Evolutionary conservation across 2,888 invertebrate genomes (phyloP).

Genomic region (Lymantria monacha): DNA sequence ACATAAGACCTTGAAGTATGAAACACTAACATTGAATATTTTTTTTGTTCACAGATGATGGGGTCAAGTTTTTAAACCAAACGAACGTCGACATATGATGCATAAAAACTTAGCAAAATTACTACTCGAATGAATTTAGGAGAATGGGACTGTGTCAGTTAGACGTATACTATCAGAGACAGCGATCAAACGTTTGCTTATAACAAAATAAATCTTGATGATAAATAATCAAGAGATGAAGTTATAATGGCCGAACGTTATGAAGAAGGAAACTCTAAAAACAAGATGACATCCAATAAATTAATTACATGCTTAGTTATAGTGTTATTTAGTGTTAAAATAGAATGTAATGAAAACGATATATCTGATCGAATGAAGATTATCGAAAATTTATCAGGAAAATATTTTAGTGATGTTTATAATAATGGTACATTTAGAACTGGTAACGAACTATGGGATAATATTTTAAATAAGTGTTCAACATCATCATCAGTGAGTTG

Average conservation of each 20-base stretch:
- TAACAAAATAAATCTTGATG: conserved; percentile 12
- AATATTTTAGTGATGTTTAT: conserved; percentile 65
- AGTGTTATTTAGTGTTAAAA: conserved; percentile 44
- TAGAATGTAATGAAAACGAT: conserved; percentile 44
- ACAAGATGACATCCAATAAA: conserved; percentile 39
- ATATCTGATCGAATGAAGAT: conserved; percentile 57
- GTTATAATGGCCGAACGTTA: conserved; percentile 52
- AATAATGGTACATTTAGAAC: conserved; percentile 75
- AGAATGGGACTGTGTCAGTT: conserved; percentile 51
- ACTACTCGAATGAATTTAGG: conserved; percentile 30
- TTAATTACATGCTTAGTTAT: conserved; percentile 49
- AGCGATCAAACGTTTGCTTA: conserved; percentile 13
- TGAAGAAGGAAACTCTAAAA: conserved; percentile 16
- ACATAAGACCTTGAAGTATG: not conserved
- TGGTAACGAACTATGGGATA: conserved; percentile 88
- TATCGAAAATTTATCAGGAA: conserved; percentile 60
- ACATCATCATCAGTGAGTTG: conserved; percentile 86
- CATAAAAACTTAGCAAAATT: conserved; percentile 43
- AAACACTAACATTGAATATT: not conserved
- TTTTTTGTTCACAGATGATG: conserved; percentile 27
- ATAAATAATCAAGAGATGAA: conserved; percentile 46
- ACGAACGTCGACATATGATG: not conserved
- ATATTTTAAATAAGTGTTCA: conserved; percentile 87
- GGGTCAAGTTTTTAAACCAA: conserved; percentile 5
- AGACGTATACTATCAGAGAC: conserved; percentile 16